Conservation (phyloP, 2,113 vertebrate species). For the Rhinichthys klamathensis region DNA sequence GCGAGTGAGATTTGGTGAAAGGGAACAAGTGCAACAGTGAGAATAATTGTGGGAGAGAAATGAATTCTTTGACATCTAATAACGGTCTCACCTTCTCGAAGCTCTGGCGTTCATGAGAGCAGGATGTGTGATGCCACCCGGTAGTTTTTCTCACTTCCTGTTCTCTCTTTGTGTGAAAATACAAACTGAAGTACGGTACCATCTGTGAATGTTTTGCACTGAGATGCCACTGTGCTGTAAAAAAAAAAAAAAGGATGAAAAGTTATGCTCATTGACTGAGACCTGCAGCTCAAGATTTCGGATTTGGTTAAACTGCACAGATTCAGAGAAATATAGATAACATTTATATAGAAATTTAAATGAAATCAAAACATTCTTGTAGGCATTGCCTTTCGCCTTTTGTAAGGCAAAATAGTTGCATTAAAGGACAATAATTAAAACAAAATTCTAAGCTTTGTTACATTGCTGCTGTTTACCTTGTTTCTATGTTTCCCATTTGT, state of each 20-base stretch:
- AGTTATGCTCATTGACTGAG: too few relatives aligned
- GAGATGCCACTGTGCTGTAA: neutral
- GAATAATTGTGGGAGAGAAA: constrained; percentile 4
- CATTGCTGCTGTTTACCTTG: neutral
- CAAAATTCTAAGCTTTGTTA: too few relatives aligned
- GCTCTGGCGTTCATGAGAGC: neutral
- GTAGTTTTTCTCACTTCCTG: constrained; percentile 38
- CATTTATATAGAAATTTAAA: neutral
- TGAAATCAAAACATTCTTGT: neutral
- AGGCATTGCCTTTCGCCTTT: neutral
- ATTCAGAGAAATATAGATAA: too few relatives aligned
- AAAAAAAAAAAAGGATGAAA: too few relatives aligned
- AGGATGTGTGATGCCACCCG: constrained; percentile 44
- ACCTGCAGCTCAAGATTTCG: too few relatives aligned
- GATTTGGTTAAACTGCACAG: too few relatives aligned
- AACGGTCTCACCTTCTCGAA: constrained; percentile 11
- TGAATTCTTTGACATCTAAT: constrained; percentile 1
- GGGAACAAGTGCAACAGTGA: neutral
- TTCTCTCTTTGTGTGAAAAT: constrained; percentile 34
- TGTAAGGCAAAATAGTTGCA: neutral
- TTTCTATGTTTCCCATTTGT: neutral
- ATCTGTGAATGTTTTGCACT: constrained; percentile 10
- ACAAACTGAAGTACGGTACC: neutral
- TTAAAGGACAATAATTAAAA: neutral
- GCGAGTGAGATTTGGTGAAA: constrained; percentile 5